Evolutionary conservation across 1,140 invertebrate genomes (phyloP).

Genomic region (Bombus polaris): DNA sequence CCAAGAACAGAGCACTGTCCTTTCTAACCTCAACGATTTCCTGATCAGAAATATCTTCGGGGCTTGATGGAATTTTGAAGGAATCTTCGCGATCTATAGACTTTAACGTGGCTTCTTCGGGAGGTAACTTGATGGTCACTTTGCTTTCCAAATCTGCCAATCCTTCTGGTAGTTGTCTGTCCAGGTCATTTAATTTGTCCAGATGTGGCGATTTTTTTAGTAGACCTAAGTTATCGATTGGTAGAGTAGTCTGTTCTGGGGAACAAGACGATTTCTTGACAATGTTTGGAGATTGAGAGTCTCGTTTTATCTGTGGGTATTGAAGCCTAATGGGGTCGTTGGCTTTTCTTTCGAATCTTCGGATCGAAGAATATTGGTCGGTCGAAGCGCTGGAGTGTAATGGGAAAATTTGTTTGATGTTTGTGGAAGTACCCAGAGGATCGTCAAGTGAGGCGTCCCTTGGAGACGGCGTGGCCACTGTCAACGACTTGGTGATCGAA

Average conservation of each 20-base stretch:
- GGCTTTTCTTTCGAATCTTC: not conserved
- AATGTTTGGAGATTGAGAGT: not conserved
- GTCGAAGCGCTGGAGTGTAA: not conserved
- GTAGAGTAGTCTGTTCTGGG: not conserved
- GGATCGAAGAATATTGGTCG: not conserved
- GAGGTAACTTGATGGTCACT: not conserved
- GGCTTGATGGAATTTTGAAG: slow-evolving; percentile 22
- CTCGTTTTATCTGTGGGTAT: not conserved
- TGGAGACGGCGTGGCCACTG: slow-evolving; percentile 29
- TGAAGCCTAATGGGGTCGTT: not conserved
- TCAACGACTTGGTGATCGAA: slow-evolving; percentile 37
- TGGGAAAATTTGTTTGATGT: slow-evolving; percentile 21
- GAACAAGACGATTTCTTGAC: not conserved
- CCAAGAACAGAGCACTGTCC: slow-evolving; percentile 73
- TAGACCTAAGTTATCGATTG: not conserved
- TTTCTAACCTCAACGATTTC: slow-evolving; percentile 66
- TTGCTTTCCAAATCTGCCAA: not conserved
- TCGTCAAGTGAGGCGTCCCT: slow-evolving; percentile 14
- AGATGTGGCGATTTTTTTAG: not conserved
- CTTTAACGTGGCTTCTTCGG: not conserved
- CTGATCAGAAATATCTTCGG: slow-evolving; percentile 35
- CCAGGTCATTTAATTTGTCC: not conserved
- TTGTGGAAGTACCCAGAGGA: slow-evolving; percentile 14
- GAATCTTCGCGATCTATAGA: not conserved
- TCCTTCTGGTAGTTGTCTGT: not conserved